These are phyloP conservation scores for Microhierax caerulescens DNA, from an alignment of 2,797 vertebrate species.

Conservation along the genomic window DNA sequence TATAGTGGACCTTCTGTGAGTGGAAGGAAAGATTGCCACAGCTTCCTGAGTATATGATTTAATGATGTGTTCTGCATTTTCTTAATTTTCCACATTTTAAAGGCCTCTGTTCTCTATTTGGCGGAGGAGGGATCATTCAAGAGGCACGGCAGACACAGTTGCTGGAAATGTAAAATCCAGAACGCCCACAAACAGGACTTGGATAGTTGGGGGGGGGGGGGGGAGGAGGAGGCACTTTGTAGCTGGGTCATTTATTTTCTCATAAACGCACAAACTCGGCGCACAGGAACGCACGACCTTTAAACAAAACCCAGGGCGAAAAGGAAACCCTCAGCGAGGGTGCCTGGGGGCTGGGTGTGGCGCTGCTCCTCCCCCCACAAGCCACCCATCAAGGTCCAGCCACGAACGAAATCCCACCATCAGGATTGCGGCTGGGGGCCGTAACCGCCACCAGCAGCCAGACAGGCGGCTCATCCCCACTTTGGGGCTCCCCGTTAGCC, in stretches of 20 bases:
- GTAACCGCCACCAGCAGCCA: not conserved
- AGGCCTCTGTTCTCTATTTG: conserved; percentile 69
- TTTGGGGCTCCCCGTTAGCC: not conserved
- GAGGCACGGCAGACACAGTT: not conserved
- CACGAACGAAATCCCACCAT: accelerated
- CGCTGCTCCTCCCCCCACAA: not conserved
- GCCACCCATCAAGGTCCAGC: not conserved
- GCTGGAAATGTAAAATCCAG: not conserved
- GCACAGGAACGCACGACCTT: not conserved
- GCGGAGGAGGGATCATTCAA: not conserved
- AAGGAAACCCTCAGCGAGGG: accelerated
- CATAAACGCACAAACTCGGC: not conserved
- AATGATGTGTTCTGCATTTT: conserved; percentile 77
- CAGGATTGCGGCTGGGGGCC: accelerated
- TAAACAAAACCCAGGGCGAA: not conserved
- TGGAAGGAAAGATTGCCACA: conserved; percentile 72
- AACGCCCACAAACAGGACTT: not conserved
- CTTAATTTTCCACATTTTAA: conserved; percentile 78
- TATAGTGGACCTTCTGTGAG: conserved; percentile 70
- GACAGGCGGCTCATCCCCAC: accelerated
- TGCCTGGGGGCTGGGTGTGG: not conserved
- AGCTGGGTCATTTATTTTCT: not conserved
- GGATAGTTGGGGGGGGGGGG: not conserved
- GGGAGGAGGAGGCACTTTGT: not conserved
- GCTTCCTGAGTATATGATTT: conserved; percentile 72